Conservation (phyloP, 2,113 vertebrate genomes). For the Pelobates fuscus region DNA sequence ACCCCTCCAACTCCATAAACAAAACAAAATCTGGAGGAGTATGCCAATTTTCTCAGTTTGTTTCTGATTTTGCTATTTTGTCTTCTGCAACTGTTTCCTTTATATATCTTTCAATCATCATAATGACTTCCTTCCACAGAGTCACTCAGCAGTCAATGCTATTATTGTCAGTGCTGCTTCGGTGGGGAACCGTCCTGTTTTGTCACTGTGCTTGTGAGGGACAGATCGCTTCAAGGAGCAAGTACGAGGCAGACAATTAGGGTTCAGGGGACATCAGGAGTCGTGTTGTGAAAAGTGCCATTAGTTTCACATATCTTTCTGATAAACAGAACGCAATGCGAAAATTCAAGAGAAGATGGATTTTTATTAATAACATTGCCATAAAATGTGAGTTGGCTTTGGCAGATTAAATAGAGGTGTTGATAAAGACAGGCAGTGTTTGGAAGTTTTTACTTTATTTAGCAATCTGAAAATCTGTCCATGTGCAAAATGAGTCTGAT, state of each 20-base stretch:
- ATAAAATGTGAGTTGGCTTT: too few relatives aligned
- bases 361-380: background rate
- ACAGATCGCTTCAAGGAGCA: slow-evolving; percentile 15
- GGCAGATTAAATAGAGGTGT: background rate
- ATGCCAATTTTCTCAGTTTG: slow-evolving; percentile 24
- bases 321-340: background rate
- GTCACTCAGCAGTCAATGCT: slow-evolving; percentile 29
- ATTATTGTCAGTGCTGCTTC: slow-evolving; percentile 21
- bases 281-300: background rate
- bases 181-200: slow-evolving; percentile 8
- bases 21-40: slow-evolving; percentile 3
- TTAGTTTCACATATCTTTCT: background rate
- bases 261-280: background rate
- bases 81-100: slow-evolving; percentile 11
- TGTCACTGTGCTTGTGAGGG: background rate
- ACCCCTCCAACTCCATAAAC: background rate
- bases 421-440: background rate
- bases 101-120: slow-evolving; percentile 23
- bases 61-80: slow-evolving; percentile 39
- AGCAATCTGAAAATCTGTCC: too few relatives aligned
- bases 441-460: too few relatives aligned
- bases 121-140: slow-evolving; percentile 35
- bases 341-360: background rate
- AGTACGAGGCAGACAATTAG: slow-evolving; percentile 28
- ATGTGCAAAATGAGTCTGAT: too few relatives aligned